Percentiles rank a stretch among this genome's conserved stretches.
Evolutionary conservation across 2,797 vertebrate species (phyloP).

Genomic region (Acanthurus tractus): DNA sequence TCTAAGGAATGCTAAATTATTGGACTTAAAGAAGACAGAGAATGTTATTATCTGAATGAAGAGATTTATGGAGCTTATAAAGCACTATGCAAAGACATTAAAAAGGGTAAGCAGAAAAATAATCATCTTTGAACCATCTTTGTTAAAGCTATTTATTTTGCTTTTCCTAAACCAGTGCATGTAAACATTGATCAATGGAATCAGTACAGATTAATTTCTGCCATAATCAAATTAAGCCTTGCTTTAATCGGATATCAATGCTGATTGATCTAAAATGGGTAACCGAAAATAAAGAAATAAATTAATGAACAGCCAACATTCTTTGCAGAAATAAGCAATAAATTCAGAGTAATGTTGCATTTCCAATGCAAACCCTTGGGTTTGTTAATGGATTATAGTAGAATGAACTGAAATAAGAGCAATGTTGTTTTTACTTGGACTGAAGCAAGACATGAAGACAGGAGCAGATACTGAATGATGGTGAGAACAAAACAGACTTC

Average conservation of each 20-base stretch:
- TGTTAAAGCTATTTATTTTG: conserved; percentile 14
- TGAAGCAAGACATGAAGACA: conserved; percentile 21
- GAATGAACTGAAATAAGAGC: conserved; percentile 27
- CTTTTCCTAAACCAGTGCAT: not conserved
- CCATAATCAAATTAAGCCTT: not conserved
- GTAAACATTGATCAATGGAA: not conserved
- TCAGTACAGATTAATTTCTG: not conserved
- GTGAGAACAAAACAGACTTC: conserved; percentile 59
- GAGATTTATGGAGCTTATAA: not conserved
- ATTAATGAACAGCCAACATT: not conserved
- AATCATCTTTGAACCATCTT: not conserved
- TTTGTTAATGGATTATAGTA: not conserved
- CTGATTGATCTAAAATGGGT: not conserved
- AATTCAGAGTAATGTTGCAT: not conserved
- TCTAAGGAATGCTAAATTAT: not conserved
- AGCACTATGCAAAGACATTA: not conserved
- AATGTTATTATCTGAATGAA: conserved; percentile 11
- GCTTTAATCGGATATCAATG: not conserved
- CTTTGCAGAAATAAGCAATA: not conserved
- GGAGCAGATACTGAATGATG: conserved; percentile 45
- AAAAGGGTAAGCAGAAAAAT: not conserved
- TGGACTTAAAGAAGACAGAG: conserved; percentile 12
- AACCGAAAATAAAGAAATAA: not conserved
- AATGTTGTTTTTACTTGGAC: not conserved
- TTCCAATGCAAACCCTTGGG: not conserved